These are phyloP conservation scores for Astropecten irregularis DNA, from an alignment of 53 echinoderm and acorn worm genomes.

Conservation along the genomic window DNA sequence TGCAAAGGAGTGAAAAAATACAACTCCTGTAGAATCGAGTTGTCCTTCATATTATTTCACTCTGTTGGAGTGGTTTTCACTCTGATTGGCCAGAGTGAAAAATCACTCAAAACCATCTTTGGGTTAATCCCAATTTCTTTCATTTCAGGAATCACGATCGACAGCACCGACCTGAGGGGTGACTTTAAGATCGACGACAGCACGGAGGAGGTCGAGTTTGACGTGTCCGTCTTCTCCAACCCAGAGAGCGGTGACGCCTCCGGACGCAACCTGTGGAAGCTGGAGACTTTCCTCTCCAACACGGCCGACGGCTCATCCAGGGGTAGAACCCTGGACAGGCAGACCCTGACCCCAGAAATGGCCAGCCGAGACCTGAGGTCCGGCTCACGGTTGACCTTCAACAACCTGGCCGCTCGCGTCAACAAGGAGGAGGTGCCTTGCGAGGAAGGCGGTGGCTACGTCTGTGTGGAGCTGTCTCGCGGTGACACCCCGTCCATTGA, in stretches of 20 bases:
- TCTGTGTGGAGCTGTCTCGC: conserved; percentile 67
- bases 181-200: conserved; percentile 15
- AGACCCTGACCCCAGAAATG: conserved; percentile 65
- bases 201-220: conserved; percentile 58
- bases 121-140: too few relatives aligned
- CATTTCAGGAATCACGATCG: conserved; percentile 64
- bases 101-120: too few relatives aligned
- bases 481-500: conserved; percentile 65
- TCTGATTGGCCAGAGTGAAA: too few relatives aligned
- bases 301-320: conserved; percentile 56
- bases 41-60: too few relatives aligned
- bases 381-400: conserved; percentile 66
- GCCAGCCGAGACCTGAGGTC: conserved; percentile 62
- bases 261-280: conserved; percentile 75
- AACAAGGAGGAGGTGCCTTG: conserved; percentile 68
- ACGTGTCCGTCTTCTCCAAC: conserved; percentile 68
- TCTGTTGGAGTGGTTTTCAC: too few relatives aligned
- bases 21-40: too few relatives aligned
- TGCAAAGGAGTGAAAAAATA: too few relatives aligned
- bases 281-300: conserved; percentile 70
- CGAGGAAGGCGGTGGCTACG: conserved; percentile 52
- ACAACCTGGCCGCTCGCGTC: conserved; percentile 72
- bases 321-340: conserved; percentile 55
- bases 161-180: conserved; percentile 48
- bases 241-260: conserved; percentile 67